A percentile compares a stretch with the other conserved stretches of the same genome.
Evolutionary conservation across 1,140 invertebrate genomes (phyloP).

Genomic region (Drosophila mayri): DNA sequence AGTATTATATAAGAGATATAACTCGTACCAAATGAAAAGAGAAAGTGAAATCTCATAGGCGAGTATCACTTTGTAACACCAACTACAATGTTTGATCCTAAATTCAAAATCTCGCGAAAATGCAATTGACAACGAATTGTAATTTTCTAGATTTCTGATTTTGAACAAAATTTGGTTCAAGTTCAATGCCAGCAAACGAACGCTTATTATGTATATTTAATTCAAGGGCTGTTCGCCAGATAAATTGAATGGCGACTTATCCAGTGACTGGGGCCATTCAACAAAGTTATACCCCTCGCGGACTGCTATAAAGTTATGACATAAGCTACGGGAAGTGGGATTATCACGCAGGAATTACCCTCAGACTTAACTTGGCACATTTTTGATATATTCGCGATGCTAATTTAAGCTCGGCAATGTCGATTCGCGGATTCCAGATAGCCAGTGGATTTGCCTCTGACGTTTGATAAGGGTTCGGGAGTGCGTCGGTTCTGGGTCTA

Average conservation of each 20-base stretch:
- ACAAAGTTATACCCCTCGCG: slow-evolving; percentile 35
- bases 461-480: slow-evolving; percentile 40
- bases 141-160: not conserved
- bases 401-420: slow-evolving; percentile 18
- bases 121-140: not conserved
- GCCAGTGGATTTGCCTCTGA: slow-evolving; percentile 22
- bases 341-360: slow-evolving; percentile 23
- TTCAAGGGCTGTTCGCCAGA: slow-evolving; percentile 24
- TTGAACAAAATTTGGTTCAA: slow-evolving; percentile 11
- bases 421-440: slow-evolving; percentile 50
- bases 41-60: not conserved
- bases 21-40: not conserved
- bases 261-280: slow-evolving; percentile 9
- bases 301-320: slow-evolving; percentile 41
- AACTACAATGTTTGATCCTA: not conserved
- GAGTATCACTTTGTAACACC: not conserved
- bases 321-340: slow-evolving; percentile 27
- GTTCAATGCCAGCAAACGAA: slow-evolving; percentile 34
- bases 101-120: not conserved
- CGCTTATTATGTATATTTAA: slow-evolving; percentile 19
- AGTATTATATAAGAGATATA: not conserved
- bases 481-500: slow-evolving; percentile 32
- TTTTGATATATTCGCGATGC: slow-evolving; percentile 34
- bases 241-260: slow-evolving; percentile 53
- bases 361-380: slow-evolving; percentile 65